Conservation (phyloP, 2,113 vertebrate genomes). For the Daubentonia madagascariensis region DNA sequence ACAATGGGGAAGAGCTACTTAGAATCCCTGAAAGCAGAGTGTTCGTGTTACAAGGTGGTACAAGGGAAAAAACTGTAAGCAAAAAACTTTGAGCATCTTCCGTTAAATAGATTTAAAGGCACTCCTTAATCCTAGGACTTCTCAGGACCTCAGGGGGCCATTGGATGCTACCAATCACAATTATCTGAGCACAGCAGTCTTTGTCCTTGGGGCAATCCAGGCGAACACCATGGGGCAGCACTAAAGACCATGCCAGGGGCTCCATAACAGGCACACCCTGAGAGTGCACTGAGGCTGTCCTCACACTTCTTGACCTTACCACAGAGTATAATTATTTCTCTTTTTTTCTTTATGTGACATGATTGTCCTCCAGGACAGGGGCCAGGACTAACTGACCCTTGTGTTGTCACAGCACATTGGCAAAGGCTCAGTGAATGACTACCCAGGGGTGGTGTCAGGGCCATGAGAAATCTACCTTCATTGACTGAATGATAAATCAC, state of each 20-base stretch:
- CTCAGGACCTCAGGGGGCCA: neutral
- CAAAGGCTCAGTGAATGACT: too few relatives aligned
- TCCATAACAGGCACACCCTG: neutral
- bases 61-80: neutral
- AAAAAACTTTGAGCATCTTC: neutral
- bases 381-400: too few relatives aligned
- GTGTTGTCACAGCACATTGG: too few relatives aligned
- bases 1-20: neutral
- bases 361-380: too few relatives aligned
- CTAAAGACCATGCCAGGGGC: too few relatives aligned
- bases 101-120: neutral
- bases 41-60: neutral
- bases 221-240: neutral
- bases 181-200: neutral
- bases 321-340: too few relatives aligned
- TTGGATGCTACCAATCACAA: too few relatives aligned
- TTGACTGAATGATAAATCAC: neutral
- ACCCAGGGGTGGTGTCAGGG: neutral
- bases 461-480: neutral
- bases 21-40: neutral
- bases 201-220: neutral
- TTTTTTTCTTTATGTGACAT: too few relatives aligned
- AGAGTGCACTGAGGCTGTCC: neutral
- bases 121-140: neutral
- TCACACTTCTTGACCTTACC: too few relatives aligned